A percentile compares a stretch with the other conserved stretches of the same genome.
These are phyloP conservation scores for Amblyteles armatorius DNA, from an alignment of 2,888 invertebrate species.

Conservation along the genomic window DNA sequence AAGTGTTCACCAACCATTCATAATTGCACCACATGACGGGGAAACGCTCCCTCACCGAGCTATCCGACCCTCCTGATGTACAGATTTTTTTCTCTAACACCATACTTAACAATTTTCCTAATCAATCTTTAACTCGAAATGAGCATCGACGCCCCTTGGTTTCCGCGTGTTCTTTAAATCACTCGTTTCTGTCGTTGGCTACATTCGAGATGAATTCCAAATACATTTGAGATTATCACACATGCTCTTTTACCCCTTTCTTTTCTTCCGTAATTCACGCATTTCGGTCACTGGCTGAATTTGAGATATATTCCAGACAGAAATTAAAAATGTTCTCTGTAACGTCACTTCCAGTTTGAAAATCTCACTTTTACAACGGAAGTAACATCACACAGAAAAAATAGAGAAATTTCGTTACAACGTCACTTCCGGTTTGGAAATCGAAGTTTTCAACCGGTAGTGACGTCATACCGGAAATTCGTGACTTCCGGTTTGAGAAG, in stretches of 20 bases:
- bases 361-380: too few relatives aligned
- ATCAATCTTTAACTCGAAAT: neutral
- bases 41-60: neutral
- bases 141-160: neutral
- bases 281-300: too few relatives aligned
- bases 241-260: neutral
- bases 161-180: neutral
- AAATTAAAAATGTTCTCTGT: too few relatives aligned
- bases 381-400: too few relatives aligned
- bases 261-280: neutral
- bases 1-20: constrained; percentile 50
- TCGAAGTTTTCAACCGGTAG: too few relatives aligned
- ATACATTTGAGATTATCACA: neutral
- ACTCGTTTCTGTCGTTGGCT: neutral
- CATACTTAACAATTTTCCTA: neutral
- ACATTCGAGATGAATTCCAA: neutral
- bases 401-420: too few relatives aligned
- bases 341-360: too few relatives aligned
- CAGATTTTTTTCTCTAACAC: constrained; percentile 25
- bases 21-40: constrained; percentile 45
- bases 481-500: too few relatives aligned
- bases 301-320: too few relatives aligned
- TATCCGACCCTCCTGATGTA: constrained; percentile 32
- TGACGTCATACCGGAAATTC: too few relatives aligned
- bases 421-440: too few relatives aligned